Percentiles rank a stretch among this genome's conserved stretches.
Evolutionary conservation across 2,888 invertebrate species (phyloP).

Genomic region (Chalcis sispes): DNA sequence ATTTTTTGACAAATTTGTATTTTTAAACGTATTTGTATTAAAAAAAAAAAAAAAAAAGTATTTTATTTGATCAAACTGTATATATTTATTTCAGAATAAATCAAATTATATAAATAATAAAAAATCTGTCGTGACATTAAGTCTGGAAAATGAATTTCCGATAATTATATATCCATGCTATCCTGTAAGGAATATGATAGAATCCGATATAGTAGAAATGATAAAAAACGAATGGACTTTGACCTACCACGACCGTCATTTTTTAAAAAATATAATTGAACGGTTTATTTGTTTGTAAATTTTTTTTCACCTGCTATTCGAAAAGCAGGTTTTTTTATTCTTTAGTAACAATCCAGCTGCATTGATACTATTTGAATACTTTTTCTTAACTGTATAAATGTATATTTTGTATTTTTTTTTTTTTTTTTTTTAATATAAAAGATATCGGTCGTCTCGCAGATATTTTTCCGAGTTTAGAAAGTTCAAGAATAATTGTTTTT

Average conservation of each 20-base stretch:
- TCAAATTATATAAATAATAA: conserved; percentile 47
- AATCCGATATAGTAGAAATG: conserved; percentile 70
- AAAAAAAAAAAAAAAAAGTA: not conserved
- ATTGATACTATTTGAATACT: conserved; percentile 38
- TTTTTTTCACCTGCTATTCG: not conserved
- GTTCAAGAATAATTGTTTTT: conserved; percentile 24
- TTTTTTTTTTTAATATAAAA: conserved; percentile 6
- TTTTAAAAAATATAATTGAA: conserved; percentile 30
- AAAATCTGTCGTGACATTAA: conserved; percentile 28
- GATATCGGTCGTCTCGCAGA: conserved; percentile 20
- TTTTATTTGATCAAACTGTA: conserved; percentile 33
- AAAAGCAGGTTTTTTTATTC: conserved; percentile 23
- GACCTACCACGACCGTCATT: conserved; percentile 62
- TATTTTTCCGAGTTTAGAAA: not conserved
- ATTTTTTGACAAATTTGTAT: too few relatives aligned
- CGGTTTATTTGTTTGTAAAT: conserved; percentile 26
- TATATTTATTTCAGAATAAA: conserved; percentile 47
- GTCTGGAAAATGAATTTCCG: conserved; percentile 39
- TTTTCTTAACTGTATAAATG: conserved; percentile 35
- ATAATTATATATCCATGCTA: conserved; percentile 59
- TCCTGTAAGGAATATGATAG: conserved; percentile 75
- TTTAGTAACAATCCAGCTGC: conserved; percentile 37
- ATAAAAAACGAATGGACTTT: conserved; percentile 61
- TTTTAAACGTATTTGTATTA: too few relatives aligned
- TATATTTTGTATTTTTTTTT: conserved; percentile 6